These are phyloP conservation scores for Trinectes maculatus DNA, from an alignment of 2,113 vertebrate genomes.

Conservation along the genomic window DNA sequence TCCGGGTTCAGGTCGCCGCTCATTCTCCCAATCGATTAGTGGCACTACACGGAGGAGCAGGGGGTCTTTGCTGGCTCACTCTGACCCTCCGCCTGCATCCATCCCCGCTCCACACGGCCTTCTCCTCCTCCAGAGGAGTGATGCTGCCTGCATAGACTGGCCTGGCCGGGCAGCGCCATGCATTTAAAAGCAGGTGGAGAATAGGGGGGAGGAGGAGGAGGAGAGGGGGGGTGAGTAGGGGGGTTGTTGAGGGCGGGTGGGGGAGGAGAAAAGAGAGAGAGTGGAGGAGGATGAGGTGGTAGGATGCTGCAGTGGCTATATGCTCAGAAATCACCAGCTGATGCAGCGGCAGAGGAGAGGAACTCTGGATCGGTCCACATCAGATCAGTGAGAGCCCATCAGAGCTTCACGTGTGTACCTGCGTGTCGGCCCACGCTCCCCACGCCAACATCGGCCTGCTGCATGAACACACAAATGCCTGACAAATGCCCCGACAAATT, in stretches of 20 bases:
- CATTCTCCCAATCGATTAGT: conserved; percentile 61
- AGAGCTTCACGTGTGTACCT: conserved; percentile 45
- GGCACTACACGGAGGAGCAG: conserved; percentile 40
- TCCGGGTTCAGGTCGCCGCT: conserved; percentile 57
- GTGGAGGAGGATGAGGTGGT: conserved; percentile 68
- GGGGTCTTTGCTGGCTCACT: conserved; percentile 49
- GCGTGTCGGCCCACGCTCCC: conserved; percentile 6
- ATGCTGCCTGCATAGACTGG: conserved; percentile 68
- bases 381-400: conserved; percentile 56
- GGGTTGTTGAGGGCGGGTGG: conserved; percentile 67
- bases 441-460: conserved; percentile 11
- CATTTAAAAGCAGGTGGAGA: conserved; percentile 84
- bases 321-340: conserved; percentile 86
- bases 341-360: conserved; percentile 82
- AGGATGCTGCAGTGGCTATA: conserved; percentile 87
- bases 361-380: conserved; percentile 57
- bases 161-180: conserved; percentile 70
- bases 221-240: conserved; percentile 17
- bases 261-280: conserved; percentile 61
- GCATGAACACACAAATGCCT: conserved; percentile 32
- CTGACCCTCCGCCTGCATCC: conserved; percentile 57
- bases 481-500: conserved; percentile 46
- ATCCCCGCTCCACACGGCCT: conserved; percentile 40
- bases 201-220: conserved; percentile 40
- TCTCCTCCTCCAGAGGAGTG: conserved; percentile 56